Percentiles rank a stretch among this genome's conserved stretches.
Conservation (phyloP, 2,888 invertebrate genomes). For the Scaptomyza parva region DNA sequence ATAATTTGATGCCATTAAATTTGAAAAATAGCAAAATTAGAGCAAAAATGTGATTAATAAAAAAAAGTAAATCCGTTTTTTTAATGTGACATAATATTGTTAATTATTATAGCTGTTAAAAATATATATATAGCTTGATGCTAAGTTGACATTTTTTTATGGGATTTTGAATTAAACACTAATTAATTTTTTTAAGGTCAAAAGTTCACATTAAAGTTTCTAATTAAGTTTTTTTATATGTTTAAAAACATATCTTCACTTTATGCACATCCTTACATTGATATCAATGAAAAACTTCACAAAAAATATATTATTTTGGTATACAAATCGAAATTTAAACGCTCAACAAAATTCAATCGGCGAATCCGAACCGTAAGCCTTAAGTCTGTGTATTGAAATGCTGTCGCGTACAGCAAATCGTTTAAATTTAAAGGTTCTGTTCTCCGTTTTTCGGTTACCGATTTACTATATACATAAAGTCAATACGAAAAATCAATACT, state of each 20-base stretch:
- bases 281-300: background rate
- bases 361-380: conserved; percentile 25
- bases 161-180: background rate
- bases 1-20: background rate
- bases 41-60: conserved; percentile 10
- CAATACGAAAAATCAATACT: conserved; percentile 53
- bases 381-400: conserved; percentile 52
- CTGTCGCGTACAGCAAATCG: conserved; percentile 23
- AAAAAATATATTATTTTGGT: background rate
- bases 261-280: conserved; percentile 38
- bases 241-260: background rate
- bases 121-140: background rate
- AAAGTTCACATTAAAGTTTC: background rate
- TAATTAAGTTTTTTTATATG: too few relatives aligned
- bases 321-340: background rate
- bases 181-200: background rate
- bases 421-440: conserved; percentile 67
- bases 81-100: conserved; percentile 25
- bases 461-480: conserved; percentile 30
- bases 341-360: background rate
- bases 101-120: conserved; percentile 24
- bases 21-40: conserved; percentile 7
- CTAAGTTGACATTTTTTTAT: conserved; percentile 25
- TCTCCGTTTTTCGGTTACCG: conserved; percentile 1
- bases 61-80: background rate